Conservation (phyloP, 1,140 invertebrate species). For the Sycophila sp. region DNA sequence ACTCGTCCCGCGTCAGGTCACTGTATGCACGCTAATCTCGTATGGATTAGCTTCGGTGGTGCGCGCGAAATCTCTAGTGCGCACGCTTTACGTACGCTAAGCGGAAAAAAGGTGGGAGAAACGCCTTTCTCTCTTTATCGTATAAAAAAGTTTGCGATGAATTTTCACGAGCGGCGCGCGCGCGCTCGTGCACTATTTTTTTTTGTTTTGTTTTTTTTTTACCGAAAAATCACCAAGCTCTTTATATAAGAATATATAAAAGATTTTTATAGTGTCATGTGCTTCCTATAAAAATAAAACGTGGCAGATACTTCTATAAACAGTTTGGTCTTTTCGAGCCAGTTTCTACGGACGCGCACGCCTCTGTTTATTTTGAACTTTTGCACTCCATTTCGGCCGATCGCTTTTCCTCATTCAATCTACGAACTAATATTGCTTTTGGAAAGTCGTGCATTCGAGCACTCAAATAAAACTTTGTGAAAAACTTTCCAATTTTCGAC, state of each 20-base stretch:
- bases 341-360: background rate
- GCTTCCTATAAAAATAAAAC: conserved; percentile 28
- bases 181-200: background rate
- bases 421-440: too few species aligned
- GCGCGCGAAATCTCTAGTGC: too few species aligned
- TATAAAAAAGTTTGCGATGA: conserved; percentile 4
- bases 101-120: too few species aligned
- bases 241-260: conserved; percentile 7
- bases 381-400: too few species aligned
- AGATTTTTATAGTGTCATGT: background rate
- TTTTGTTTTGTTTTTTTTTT: background rate
- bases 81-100: too few species aligned
- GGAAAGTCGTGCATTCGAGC: too few species aligned
- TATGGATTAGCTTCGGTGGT: background rate
- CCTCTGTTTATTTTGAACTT: conserved; percentile 13
- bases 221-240: conserved; percentile 9
- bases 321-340: background rate
- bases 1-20: conserved; percentile 25
- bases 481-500: too few species aligned
- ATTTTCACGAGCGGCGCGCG: too few species aligned
- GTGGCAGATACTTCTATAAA: conserved; percentile 11
- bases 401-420: too few species aligned
- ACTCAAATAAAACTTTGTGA: too few species aligned
- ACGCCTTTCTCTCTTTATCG: background rate
- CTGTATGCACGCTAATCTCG: conserved; percentile 6